Evolutionary conservation across 2,888 invertebrate species (phyloP).

Genomic region (Morpho achilles): DNA sequence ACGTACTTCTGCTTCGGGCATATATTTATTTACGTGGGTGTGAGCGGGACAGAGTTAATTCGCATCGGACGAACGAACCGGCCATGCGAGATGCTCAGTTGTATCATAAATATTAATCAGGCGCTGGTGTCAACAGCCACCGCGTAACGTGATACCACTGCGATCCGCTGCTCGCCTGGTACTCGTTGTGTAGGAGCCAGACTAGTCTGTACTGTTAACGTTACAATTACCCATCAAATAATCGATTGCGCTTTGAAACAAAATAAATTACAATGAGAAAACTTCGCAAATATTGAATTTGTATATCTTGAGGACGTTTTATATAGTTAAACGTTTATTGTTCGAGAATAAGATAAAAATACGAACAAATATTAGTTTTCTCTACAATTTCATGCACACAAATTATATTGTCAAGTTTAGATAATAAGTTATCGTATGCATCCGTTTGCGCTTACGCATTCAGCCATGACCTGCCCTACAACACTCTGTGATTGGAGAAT

Average conservation of each 20-base stretch:
- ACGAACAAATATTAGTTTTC: constrained; percentile 11
- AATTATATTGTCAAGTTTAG: constrained; percentile 41
- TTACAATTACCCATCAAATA: constrained; percentile 34
- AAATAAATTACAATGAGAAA: background rate
- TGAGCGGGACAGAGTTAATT: constrained; percentile 63
- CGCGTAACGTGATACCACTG: constrained; percentile 76
- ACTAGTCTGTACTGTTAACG: constrained; percentile 42
- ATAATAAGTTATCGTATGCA: constrained; percentile 60
- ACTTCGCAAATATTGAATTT: background rate
- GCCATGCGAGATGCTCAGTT: constrained; percentile 78
- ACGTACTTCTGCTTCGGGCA: constrained; percentile 42
- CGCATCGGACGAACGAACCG: constrained; percentile 70
- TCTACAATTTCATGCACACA: constrained; percentile 21
- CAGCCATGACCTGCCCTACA: constrained; percentile 76
- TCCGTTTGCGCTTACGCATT: constrained; percentile 69
- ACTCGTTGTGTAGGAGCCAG: constrained; percentile 49
- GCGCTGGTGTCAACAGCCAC: constrained; percentile 80
- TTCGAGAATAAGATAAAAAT: constrained; percentile 13
- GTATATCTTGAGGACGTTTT: constrained; percentile 7
- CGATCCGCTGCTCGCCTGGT: constrained; percentile 72
- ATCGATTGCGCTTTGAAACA: constrained; percentile 30
- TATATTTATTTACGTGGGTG: constrained; percentile 39
- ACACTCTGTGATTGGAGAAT: constrained; percentile 56
- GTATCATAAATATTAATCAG: constrained; percentile 80
- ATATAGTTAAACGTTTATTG: constrained; percentile 5